Base-by-base conservation (phyloP, 1,140 invertebrate species). In the Nasonia giraulti region DNA sequence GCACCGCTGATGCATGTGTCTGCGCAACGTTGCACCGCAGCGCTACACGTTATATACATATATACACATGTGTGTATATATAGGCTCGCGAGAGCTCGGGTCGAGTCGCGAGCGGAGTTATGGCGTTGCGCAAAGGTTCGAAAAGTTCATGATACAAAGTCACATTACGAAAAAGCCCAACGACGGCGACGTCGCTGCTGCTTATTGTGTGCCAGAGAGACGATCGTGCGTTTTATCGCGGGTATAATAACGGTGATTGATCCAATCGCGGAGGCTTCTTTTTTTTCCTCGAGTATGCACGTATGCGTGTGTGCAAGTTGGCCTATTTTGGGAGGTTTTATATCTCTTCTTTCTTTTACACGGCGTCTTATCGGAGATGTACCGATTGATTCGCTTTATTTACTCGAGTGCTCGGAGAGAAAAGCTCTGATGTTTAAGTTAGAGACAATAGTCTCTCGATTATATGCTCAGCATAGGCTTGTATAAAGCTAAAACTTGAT, bases 61-160 rank as follows among this genome's bases (percentile, higher is more conserved):
- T 75, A 71, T 20, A 71, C 55, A 14, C 47, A 47, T 31, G 73
- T 33, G 31, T 47, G 20, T 84, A 27, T 27, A 27, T 55, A 73
- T 40, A 84, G 8, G 85, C 69, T 50, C 80, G 40, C 40, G 85
- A 44, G 87, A 84, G 55, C 76, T 78, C 82, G 82, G 81, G 17
- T 76, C 85, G 83, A 47, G 68, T 40, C 82, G 77, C 47, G 68
- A 84, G 87, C 84, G 84, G 85, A 88, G 87, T 90, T 89, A 91
- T 90, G 87, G 89, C 80, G 88, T 91, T 92, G 90, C 91, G 91
- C 90, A 92, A 91, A 91, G 88, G 89, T 91, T 92, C 90, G 90
- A 92, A 92, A 93, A 93, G 91, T 93, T 93, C 92, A 93, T 92
- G 92, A 92, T 93, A 92, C 92, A 92, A 92, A 93, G 92, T 93